These are phyloP conservation scores for Phlogophora meticulosa DNA, from an alignment of 2,888 invertebrate genomes.

Conservation along the genomic window DNA sequence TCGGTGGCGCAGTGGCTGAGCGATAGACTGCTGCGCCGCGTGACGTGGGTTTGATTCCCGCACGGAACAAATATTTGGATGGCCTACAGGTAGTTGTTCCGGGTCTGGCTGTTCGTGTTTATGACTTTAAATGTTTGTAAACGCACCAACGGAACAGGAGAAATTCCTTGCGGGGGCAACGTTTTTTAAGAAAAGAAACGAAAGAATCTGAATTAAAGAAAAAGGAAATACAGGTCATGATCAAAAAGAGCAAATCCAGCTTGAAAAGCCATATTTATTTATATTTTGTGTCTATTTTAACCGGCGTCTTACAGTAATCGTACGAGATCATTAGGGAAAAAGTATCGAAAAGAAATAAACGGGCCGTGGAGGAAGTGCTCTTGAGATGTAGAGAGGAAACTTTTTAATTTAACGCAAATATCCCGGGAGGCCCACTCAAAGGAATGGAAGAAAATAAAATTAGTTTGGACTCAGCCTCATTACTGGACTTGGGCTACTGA, in stretches of 20 bases:
- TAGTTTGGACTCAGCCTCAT: slow-evolving; percentile 82
- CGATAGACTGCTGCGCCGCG: too few species aligned
- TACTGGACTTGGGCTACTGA: slow-evolving; percentile 70
- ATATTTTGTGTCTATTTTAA: slow-evolving; percentile 66
- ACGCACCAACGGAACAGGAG: too few species aligned
- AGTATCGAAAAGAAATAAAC: slow-evolving; percentile 79
- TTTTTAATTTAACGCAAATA: slow-evolving; percentile 87
- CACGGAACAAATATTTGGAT: too few species aligned
- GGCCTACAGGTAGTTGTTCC: too few species aligned
- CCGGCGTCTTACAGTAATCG: slow-evolving; percentile 71
- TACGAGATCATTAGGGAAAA: slow-evolving; percentile 81
- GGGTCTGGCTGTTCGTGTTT: too few species aligned
- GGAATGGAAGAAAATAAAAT: slow-evolving; percentile 82
- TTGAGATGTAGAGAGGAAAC: slow-evolving; percentile 78
- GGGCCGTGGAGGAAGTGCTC: slow-evolving; percentile 70
- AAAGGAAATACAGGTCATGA: slow-evolving; percentile 46
- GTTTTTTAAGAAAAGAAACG: too few species aligned
- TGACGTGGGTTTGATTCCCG: too few species aligned
- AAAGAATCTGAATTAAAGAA: slow-evolving; percentile 33
- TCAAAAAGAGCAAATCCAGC: slow-evolving; percentile 17
- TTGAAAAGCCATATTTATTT: slow-evolving; percentile 29
- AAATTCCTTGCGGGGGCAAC: too few species aligned
- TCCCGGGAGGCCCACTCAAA: slow-evolving; percentile 81
- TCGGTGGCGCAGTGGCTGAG: too few species aligned
- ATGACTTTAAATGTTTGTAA: too few species aligned